Base-by-base conservation (phyloP, 2,888 invertebrate species). In the Brenthis daphne region DNA sequence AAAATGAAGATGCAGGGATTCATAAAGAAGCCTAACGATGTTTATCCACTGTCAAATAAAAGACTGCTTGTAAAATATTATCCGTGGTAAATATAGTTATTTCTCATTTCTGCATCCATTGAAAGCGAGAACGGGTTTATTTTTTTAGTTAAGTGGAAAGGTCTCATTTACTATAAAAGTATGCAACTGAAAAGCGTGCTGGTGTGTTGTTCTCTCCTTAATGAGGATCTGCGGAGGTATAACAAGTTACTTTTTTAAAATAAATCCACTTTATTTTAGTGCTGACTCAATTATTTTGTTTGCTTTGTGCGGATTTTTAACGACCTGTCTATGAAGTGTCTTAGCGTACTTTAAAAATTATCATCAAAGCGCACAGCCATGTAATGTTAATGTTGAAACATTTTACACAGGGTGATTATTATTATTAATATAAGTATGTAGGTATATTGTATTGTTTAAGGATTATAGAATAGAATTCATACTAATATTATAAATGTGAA, bases 161-260 rank as follows among this genome's bases (percentile, higher is more conserved):
- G 24, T 70, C 55, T 67, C 60, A 56, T 61, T 70, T 64, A 65
- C 61, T 70, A 67, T 63, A 60, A 65, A 67, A 65, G 61, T 48
- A 65, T 67, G 60, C 51, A 20, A 67, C 48, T 70, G 70, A 70
- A 70, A 57, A 61, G 65, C 48, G 55, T 67, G 47, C 67, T 67
- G 47, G 68, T 68, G 57, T 61, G 68, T 65, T 70, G 61, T 70
- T 68, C 65, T 51, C 48, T 55, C 48, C 68, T 61, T 70, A 70
- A 70, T 70, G 70, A 70, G 68, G 68, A 63, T 68, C 50, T 53
- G 48, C 60, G 57, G 61, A n/a, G 12, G 51, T 54, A 63, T 63
- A 63, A 54, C 63, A 54, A 51, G 63, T 54, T 63, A 43, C 14
- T 63, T 51, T 63, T 64, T 56, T 58, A 65, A 64, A 65, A 65